Evolutionary conservation across 92 coral and sea anemone species (phyloP), one percentile per base, ranked within the genome.

Genomic region (Ricordea florida): DNA sequence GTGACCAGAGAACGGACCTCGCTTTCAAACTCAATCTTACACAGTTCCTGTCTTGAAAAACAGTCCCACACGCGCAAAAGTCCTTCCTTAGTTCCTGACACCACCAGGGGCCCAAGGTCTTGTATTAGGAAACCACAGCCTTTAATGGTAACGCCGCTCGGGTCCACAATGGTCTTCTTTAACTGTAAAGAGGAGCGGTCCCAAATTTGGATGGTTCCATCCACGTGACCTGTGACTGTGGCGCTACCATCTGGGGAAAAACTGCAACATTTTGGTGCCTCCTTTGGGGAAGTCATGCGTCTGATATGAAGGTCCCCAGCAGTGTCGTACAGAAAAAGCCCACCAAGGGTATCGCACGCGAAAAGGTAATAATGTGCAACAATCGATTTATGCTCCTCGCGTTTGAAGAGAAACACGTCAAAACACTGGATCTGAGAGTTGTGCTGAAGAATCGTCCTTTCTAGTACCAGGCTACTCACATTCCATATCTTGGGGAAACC

Each of bases 181-280:
- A 31, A 18, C 1, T 29, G 50, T 20, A 70, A 53, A 58, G 2
- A 55, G 8, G 31, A 1, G 4, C 83, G 82, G 10, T 82, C 72
- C 88, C 88, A 47, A 69, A 82, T 33, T 7, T 45, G 57, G 14
- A 82, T 30, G 22, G 64, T 33, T 16, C 88, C 88, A 23, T 37
- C 66, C 0, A 48, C 28, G 62, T 82, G 82, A 18, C 88, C 88
- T 2, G 83, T 82, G 0, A 64, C 78, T 21, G 75, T 31, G 9
- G 33, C 10, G 0, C 52, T 45, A 22, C 88, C 88, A 57, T 75
- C 78, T 8, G 28, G 57, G 13, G 88, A 74, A 50, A 82, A 82
- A 57, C 28, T 66, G 41, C 88, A 82, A 34, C 88, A 75, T 6
- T 21, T 57, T 20, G 29, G 70, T 22, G 34, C 18, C 22, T 74